Evolutionary conservation across 2,113 vertebrate genomes (phyloP).

Genomic region (Clarias batrachus): DNA sequence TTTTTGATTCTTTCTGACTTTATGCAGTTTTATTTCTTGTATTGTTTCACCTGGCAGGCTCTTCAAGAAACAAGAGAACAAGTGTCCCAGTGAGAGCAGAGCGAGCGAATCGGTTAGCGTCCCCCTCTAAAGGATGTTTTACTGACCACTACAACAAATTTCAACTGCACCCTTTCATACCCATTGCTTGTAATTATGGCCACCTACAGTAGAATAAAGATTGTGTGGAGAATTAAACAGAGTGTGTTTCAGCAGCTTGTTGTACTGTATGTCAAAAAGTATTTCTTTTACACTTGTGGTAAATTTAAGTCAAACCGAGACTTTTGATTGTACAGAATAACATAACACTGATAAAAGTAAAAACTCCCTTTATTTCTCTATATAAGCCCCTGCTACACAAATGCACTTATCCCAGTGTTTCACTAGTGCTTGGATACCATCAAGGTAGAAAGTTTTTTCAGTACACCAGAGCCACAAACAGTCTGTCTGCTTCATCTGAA

Average conservation of each 20-base stretch:
- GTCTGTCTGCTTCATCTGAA: too few species aligned
- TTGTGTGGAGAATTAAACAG: background rate
- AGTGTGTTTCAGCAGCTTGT: background rate
- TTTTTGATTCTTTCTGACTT: background rate
- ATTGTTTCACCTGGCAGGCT: conserved; percentile 53
- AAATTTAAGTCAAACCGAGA: background rate
- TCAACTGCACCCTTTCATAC: background rate
- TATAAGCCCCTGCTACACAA: too few species aligned
- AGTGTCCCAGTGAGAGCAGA: conserved; percentile 39
- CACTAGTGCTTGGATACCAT: too few species aligned
- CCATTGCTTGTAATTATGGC: background rate
- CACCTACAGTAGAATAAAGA: background rate
- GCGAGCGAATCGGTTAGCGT: background rate
- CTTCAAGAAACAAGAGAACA: conserved; percentile 59
- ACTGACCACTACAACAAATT: background rate
- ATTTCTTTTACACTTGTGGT: background rate
- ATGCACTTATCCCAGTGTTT: too few species aligned
- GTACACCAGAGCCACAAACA: too few species aligned
- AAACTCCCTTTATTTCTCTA: too few species aligned
- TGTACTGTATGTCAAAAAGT: background rate
- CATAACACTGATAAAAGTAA: too few species aligned
- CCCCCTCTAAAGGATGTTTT: conserved; percentile 5
- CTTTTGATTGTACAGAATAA: too few species aligned
- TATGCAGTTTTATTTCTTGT: background rate
- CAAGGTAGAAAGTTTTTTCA: too few species aligned